Conservation (phyloP, 2,113 vertebrate species). For the Chitala chitala region DNA sequence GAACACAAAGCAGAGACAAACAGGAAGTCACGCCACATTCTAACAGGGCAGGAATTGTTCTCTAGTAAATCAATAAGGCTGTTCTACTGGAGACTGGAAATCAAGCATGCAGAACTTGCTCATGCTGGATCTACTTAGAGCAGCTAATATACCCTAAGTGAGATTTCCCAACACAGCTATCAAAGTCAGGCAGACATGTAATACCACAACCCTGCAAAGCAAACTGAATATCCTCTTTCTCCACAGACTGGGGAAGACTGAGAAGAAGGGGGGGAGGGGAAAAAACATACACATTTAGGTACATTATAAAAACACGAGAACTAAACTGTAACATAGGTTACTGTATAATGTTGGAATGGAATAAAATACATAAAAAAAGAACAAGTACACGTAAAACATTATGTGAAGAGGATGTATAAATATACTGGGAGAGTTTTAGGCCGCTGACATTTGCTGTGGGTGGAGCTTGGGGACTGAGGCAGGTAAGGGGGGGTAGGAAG, state of each 20-base stretch:
- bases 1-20: not conserved
- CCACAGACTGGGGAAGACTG: not conserved
- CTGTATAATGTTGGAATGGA: slow-evolving; percentile 36
- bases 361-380: slow-evolving; percentile 36
- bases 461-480: slow-evolving; percentile 6
- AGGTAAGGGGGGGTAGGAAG: slow-evolving; percentile 35
- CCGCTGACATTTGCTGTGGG: slow-evolving; percentile 28
- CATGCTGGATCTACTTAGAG: not conserved
- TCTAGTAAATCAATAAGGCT: not conserved
- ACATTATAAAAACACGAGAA: slow-evolving; percentile 20
- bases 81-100: slow-evolving; percentile 3
- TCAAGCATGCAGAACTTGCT: not conserved
- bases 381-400: slow-evolving; percentile 23
- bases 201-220: not conserved
- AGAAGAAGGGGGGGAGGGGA: too few species aligned
- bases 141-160: not conserved
- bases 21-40: not conserved
- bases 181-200: slow-evolving; percentile 1
- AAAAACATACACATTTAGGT: not conserved
- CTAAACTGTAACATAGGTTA: slow-evolving; percentile 35
- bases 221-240: not conserved
- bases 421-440: slow-evolving; percentile 29
- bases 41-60: not conserved
- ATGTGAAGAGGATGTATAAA: slow-evolving; percentile 39
- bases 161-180: not conserved